phyloP scores from a whole-genome alignment of 2,113 vertebrate species.

The Mastomys natalensis region DNA sequence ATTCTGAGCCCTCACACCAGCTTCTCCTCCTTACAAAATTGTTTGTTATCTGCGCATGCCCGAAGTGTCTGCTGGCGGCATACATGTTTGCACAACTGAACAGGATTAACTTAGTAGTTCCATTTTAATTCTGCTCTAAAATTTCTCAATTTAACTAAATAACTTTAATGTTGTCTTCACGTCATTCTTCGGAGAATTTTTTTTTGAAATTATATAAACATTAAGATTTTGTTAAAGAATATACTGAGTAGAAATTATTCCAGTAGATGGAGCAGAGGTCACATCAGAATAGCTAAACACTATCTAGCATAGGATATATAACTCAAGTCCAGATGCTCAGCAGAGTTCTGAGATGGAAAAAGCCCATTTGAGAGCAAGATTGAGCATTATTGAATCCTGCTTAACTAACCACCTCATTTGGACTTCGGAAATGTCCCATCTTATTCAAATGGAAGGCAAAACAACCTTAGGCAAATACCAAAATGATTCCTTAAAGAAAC shows the following conservation, averaged over 20 bases:
- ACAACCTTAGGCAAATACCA: not conserved
- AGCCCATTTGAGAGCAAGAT: conserved; percentile 52
- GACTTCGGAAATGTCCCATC: conserved; percentile 8
- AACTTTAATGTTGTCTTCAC: conserved; percentile 44
- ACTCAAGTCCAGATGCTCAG: conserved; percentile 32
- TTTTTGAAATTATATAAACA: conserved; percentile 65
- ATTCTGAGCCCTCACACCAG: not conserved
- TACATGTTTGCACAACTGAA: not conserved
- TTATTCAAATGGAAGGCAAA: conserved; percentile 39
- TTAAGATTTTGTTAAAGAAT: conserved; percentile 60
- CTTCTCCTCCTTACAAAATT: not conserved
- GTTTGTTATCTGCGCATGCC: not conserved
- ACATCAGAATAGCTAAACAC: conserved; percentile 56
- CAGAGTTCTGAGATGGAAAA: not conserved
- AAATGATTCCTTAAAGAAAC: conserved; percentile 63
- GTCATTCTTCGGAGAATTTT: conserved; percentile 47
- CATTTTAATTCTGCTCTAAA: conserved; percentile 53
- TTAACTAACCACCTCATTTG: conserved; percentile 55
- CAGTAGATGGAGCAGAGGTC: conserved; percentile 73
- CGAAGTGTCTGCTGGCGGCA: not conserved
- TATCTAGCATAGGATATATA: conserved; percentile 26
- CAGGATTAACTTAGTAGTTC: conserved; percentile 47
- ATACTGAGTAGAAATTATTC: conserved; percentile 67
- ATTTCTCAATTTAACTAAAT: conserved; percentile 56
- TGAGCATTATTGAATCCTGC: conserved; percentile 39